Conservation (phyloP, 92 coral and sea anemone species). For the Siderastrea radians region DNA sequence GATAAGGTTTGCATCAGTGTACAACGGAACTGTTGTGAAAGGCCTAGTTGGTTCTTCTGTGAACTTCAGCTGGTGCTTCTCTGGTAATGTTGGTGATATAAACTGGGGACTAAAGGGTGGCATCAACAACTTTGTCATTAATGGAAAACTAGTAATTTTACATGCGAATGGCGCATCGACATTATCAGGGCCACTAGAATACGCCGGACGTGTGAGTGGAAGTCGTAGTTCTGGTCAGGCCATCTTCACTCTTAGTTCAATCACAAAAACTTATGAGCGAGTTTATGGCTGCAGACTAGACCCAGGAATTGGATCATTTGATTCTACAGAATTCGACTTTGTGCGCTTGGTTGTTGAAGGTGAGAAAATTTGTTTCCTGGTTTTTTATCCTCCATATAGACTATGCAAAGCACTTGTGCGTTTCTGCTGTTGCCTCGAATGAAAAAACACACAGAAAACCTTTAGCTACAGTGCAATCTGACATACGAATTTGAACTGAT, state of each 20-base stretch:
- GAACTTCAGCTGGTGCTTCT: background rate
- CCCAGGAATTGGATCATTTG: background rate
- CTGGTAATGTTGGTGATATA: background rate
- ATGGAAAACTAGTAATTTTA: background rate
- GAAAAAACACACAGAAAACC: too few relatives aligned
- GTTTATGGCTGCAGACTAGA: background rate
- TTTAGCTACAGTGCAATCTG: too few relatives aligned
- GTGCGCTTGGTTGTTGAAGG: background rate
- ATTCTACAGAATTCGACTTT: too few relatives aligned
- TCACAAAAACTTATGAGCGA: background rate
- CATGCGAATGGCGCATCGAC: background rate
- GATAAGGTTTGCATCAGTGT: background rate
- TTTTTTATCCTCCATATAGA: too few relatives aligned
- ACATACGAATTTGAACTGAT: too few relatives aligned
- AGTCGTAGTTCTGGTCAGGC: background rate
- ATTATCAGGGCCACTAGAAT: background rate
- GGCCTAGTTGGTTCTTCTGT: background rate
- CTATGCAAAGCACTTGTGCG: too few relatives aligned
- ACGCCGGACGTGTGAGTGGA: slow-evolving; percentile 7
- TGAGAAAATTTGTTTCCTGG: background rate
- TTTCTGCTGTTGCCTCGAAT: too few relatives aligned
- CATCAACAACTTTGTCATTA: background rate
- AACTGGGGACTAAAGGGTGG: background rate
- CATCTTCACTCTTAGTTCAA: background rate
- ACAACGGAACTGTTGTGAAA: background rate